Percentiles rank a stretch among this genome's conserved stretches.
Evolutionary conservation across 2,797 vertebrate species (phyloP).

Genomic region (Mormyrus proboscirostris): DNA sequence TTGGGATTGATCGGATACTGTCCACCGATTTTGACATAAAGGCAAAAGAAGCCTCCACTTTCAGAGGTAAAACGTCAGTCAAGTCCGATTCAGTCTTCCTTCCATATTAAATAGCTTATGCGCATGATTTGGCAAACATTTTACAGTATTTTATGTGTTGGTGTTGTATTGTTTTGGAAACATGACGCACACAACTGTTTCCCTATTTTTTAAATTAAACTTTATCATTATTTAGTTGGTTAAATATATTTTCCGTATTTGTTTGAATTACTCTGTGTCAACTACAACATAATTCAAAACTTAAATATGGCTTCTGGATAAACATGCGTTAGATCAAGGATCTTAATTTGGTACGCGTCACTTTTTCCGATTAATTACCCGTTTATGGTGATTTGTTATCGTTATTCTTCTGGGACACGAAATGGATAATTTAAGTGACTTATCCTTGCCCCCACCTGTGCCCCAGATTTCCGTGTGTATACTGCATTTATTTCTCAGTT

Average conservation of each 20-base stretch:
- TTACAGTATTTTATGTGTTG: neutral
- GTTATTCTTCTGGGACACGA: neutral
- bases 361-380: neutral
- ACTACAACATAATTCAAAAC: neutral
- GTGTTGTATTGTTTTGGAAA: neutral
- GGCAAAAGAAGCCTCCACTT: conserved; percentile 77
- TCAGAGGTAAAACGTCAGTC: conserved; percentile 73
- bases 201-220: neutral
- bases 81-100: neutral
- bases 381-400: neutral
- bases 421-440: neutral
- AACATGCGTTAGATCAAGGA: neutral
- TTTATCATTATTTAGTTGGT: neutral
- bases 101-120: no score
- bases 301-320: neutral
- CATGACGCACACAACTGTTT: neutral
- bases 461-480: neutral
- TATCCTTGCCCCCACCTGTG: neutral
- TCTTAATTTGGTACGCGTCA: neutral
- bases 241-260: neutral
- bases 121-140: neutral
- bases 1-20: conserved; percentile 94
- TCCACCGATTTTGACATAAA: conserved; percentile 89
- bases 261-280: neutral
- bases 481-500: conserved; percentile 19